Conservation (phyloP, 2,113 vertebrate genomes). For the Xenopus tropicalis region UCB_Xtro_10.0 CM004445.2:85092501-85093000, state of each 20-base stretch:
- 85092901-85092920: too few species aligned
- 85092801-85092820: too few species aligned
- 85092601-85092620: slow-evolving; percentile 26
- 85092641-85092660: slow-evolving; percentile 39
- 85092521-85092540: not conserved
- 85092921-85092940: too few species aligned
- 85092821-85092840: too few species aligned
- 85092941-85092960: too few species aligned
- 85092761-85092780: slow-evolving; percentile 1
- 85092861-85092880: too few species aligned
- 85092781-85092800: slow-evolving; percentile 10
- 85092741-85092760: slow-evolving; percentile 17
- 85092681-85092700: slow-evolving; percentile 31
- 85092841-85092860: too few species aligned
- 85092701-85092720: slow-evolving; percentile 33
- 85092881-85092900: too few species aligned
- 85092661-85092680: slow-evolving; percentile 34
- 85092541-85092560: slow-evolving; percentile 4
- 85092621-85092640: slow-evolving; percentile 41
- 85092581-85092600: slow-evolving; percentile 31
- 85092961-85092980: too few species aligned
- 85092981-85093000: too few species aligned
- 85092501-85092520: too few species aligned
- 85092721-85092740: slow-evolving; percentile 13
- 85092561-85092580: slow-evolving; percentile 35